Conservation (phyloP, 2,888 invertebrate species). For the Frankliniella intonsa region DNA sequence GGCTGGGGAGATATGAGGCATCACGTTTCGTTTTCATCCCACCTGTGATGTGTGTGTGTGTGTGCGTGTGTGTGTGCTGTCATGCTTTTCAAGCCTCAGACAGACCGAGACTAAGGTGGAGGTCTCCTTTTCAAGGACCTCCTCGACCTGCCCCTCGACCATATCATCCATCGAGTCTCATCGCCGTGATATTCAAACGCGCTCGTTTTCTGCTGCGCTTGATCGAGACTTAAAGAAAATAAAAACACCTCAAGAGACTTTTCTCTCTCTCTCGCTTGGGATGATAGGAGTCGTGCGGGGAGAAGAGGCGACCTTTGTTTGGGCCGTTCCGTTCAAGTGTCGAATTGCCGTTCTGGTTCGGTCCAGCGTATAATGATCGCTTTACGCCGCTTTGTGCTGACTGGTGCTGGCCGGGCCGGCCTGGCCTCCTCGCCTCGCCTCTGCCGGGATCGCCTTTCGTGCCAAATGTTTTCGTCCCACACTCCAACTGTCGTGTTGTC, state of each 20-base stretch:
- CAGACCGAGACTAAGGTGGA: no score
- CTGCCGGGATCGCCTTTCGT: conserved; percentile 1
- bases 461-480: conserved; percentile 17
- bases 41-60: not conserved
- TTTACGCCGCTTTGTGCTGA: not conserved
- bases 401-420: no score
- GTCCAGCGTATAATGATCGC: not conserved
- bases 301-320: not conserved
- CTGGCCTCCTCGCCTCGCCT: not conserved
- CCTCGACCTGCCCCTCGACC: no score
- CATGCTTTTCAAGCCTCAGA: no score
- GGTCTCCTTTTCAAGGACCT: no score
- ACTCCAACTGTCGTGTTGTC: conserved; percentile 14
- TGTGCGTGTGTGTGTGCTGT: not conserved
- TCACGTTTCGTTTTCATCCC: not conserved
- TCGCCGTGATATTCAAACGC: no score
- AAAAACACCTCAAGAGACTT: not conserved
- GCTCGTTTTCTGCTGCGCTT: no score
- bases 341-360: not conserved
- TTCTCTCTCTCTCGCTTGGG: no score
- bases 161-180: no score
- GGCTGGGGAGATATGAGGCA: not conserved
- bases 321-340: conserved; percentile 2
- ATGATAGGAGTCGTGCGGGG: no score
- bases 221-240: not conserved